These are phyloP conservation scores for Lycopodina hypogea DNA, from an alignment of 37 sponge, comb jelly and placozoan genomes.

Conservation along the genomic window DNA sequence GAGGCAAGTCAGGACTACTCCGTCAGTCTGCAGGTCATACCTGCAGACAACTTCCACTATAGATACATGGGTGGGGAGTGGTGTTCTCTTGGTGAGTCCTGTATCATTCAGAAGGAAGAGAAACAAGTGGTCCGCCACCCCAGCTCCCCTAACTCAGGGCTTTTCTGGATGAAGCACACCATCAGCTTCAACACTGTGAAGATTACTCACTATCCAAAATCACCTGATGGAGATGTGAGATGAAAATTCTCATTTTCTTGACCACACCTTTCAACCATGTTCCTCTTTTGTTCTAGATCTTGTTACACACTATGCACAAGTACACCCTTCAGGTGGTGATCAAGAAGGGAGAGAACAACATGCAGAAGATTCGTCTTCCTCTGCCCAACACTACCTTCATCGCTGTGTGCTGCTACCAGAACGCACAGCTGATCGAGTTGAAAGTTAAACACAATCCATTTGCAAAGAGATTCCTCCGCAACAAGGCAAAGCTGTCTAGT, in stretches of 20 bases:
- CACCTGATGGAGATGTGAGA: constrained; percentile 45
- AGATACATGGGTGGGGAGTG: constrained; percentile 44
- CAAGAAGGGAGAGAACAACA: not conserved
- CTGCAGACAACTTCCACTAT: constrained; percentile 57
- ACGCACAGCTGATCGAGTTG: constrained; percentile 48
- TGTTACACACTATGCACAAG: constrained; percentile 68
- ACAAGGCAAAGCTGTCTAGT: not conserved
- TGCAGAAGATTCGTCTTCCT: not conserved
- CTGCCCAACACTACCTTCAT: constrained; percentile 47
- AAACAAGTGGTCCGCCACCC: constrained; percentile 49
- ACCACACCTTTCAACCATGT: not conserved
- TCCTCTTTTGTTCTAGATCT: constrained; percentile 36
- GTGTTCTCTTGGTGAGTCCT: constrained; percentile 32
- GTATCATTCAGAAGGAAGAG: constrained; percentile 34
- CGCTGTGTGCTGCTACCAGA: constrained; percentile 76
- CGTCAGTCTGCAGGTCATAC: constrained; percentile 27
- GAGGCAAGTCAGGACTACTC: constrained; percentile 29
- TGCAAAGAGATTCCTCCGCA: constrained; percentile 1
- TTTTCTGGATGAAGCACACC: constrained; percentile 65
- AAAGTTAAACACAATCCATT: constrained; percentile 52
- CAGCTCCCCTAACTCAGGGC: constrained; percentile 48
- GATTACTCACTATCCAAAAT: constrained; percentile 36
- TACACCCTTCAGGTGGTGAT: constrained; percentile 29
- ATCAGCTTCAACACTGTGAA: constrained; percentile 67
- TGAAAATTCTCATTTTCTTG: not conserved